Percentiles rank a stretch among this genome's conserved stretches.
These are phyloP conservation scores for Champsocephalus esox DNA, from an alignment of 2,797 vertebrate species.

Conservation along the genomic window DNA sequence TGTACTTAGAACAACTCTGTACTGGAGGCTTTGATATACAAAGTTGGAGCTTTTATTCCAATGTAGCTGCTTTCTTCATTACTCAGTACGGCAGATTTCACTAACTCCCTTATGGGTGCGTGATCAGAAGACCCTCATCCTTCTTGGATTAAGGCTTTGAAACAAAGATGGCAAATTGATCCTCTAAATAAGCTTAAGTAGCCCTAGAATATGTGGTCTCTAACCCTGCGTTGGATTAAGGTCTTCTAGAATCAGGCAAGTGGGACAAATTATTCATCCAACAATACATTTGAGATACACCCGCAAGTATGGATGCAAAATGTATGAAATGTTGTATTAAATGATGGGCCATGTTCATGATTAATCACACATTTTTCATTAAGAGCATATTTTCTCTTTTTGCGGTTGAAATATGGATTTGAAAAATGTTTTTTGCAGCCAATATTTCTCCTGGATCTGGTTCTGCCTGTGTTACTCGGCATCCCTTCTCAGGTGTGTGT, in stretches of 20 bases:
- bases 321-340: neutral
- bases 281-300: neutral
- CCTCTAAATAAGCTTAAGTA: slow-evolving; percentile 61
- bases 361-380: neutral
- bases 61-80: neutral
- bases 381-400: neutral
- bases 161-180: slow-evolving; percentile 64
- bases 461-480: neutral
- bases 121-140: slow-evolving; percentile 12
- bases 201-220: slow-evolving; percentile 39
- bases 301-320: neutral
- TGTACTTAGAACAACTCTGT: slow-evolving; percentile 2
- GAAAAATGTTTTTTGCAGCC: neutral
- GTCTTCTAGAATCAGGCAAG: slow-evolving; percentile 39
- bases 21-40: neutral
- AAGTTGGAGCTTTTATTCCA: neutral
- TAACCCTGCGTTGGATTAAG: slow-evolving; percentile 58
- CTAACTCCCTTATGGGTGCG: slow-evolving; percentile 6
- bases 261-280: slow-evolving; percentile 7
- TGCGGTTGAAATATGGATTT: neutral
- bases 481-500: neutral
- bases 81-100: slow-evolving; percentile 11
- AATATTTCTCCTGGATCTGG: neutral
- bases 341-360: neutral
- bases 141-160: slow-evolving; percentile 61